Evolutionary conservation across 2,113 vertebrate species (phyloP), one percentile per base, ranked within the genome.

Genomic region (Manacus vitellinus): DNA sequence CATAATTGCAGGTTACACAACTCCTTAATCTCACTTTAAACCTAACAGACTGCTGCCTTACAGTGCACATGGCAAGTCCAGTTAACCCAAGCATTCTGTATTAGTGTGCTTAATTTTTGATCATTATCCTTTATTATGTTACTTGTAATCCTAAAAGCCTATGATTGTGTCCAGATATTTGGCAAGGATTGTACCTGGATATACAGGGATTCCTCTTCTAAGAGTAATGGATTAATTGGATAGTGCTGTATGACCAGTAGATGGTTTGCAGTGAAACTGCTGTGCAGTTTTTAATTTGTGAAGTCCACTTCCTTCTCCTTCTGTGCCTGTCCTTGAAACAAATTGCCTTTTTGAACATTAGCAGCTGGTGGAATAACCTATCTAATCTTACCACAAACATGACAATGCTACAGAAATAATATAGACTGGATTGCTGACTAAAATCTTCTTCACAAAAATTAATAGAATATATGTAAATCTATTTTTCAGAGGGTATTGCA

Each of bases 11-110:
- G 91, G 97, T 97, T 97, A 97, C 84, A 95, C 92, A 95, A 97
- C 89, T 97, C 96, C 93, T 97, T 98, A 97, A 98, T 98, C 97
- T 97, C 96, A 95, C 95, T 97, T 98, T 96, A 98, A 97, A 97
- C 95, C 95, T 96, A 98, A 97, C 74, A 98, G 95, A 95, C 97
- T 93, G 88, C 95, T 97, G 96, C 94, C 52, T 97, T 95, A 68
- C 31, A 97, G 44, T n/a, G 93, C 96, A 94, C 92, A 65, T 95
- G 93, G 89, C 75, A 84, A 91, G 79, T 84, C 56, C 61, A 46
- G 92, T 84, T 92, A 95, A 81, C 81, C 72, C 75, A 94, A 91
- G 88, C 75, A 81, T 95, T 95, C 94, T 91, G 67, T 78, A 95
- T 73, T 54, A 79, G 74, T 97, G 95, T 71, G 70, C 96, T 97